A percentile compares a stretch with the other conserved stretches of the same genome.
These are phyloP conservation scores for Tylochromis polylepis DNA, from an alignment of 2,113 vertebrate genomes.

Conservation along the genomic window DNA sequence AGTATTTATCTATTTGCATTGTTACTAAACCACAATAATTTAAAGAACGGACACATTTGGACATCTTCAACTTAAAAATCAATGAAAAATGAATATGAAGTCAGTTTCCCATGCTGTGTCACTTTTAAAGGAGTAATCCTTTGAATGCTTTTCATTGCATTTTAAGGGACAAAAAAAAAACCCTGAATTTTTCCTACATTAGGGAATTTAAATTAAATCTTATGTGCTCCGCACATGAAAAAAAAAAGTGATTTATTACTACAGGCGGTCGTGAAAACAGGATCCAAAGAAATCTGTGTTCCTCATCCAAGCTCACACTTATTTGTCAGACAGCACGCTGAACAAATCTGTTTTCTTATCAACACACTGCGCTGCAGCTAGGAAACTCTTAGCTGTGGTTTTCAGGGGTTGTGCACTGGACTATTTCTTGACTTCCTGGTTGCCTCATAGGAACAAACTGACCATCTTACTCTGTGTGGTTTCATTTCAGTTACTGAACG, in stretches of 20 bases:
- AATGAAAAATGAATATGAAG: neutral
- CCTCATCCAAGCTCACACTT: rapidly evolving
- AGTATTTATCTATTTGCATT: neutral
- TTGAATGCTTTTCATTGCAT: neutral
- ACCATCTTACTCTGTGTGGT: neutral
- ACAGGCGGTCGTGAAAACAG: neutral
- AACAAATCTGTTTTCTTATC: neutral
- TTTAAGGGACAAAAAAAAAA: neutral
- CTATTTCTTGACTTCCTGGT: constrained; percentile 8
- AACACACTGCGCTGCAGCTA: neutral
- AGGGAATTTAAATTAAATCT: neutral
- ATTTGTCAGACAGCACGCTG: neutral
- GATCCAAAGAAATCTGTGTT: neutral
- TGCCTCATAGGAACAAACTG: neutral
- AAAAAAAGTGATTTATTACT: neutral
- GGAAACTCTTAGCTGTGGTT: neutral
- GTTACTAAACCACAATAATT: neutral
- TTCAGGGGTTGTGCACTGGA: neutral
- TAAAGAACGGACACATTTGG: neutral
- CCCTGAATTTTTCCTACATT: neutral
- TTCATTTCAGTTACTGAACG: neutral
- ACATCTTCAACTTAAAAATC: neutral
- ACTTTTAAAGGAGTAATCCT: neutral
- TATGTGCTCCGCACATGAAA: neutral
- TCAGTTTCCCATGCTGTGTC: neutral